Evolutionary conservation across 2,888 invertebrate species (phyloP), one percentile per base, ranked within the genome.

Genomic region (Troglohyphantes excavatus): DNA sequence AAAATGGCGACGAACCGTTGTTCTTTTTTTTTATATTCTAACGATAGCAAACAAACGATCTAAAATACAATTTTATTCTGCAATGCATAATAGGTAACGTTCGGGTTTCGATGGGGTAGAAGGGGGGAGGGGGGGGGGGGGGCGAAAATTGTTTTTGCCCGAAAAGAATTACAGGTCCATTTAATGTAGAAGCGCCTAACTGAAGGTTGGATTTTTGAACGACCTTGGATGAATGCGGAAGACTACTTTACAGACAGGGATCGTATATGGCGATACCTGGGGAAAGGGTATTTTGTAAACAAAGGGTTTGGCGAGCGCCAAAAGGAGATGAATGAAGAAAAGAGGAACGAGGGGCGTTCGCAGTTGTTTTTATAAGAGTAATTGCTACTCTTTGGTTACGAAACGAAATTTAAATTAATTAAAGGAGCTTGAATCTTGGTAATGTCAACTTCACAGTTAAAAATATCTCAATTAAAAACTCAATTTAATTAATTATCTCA

Each of bases 171-270:
- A n/a, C n/a, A n/a, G 39, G 13, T 53, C 53, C 23, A 63, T 59
- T 84, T 75, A 67, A 67, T 76, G 23, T 21, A 75, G 65, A 75
- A 75, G 65, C 59, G 67, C 26, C 33, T 59, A 33, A 11, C 59
- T 29, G 68, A 86, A 86, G 85, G 75, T 86, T 86, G 39, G 33
- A 68, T 65, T 27, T 67, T 7, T 59, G 67, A 19, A 53, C 85
- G 85, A 70, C 85, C 85, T 86, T 86, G 85, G 67, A 11, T 21
- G 29, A 86, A 86, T 39, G 67, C 85, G 85, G 85, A 86, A 86
- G 85, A 67, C 78, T 0, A 33, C 27, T 46, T 63, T 19, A 70
- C 68, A 78, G 85, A 86, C 78, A 78, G 72, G 85, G 85, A 65
- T 26, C 61, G 61, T 86, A 86, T 86, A 68, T 23, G 33, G 27